These are phyloP conservation scores for Saccopteryx bilineata DNA, from an alignment of 2,113 vertebrate species.

Conservation along the genomic window DNA sequence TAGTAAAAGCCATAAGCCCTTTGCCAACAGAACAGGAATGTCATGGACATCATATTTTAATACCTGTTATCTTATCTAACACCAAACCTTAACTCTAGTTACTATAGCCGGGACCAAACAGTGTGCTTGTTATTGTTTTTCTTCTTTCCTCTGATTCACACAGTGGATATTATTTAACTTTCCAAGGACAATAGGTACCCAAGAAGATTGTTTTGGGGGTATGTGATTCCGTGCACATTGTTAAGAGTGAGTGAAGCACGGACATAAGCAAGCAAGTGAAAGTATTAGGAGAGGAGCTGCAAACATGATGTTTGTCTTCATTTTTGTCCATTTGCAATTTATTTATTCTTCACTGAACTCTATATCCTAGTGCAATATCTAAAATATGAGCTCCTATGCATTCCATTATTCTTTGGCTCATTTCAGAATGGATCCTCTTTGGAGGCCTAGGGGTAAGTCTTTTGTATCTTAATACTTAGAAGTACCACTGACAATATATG, in stretches of 20 bases:
- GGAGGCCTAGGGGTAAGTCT: not conserved
- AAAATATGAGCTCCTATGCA: not conserved
- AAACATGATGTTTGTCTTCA: not conserved
- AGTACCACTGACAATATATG: not conserved
- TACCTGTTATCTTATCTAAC: not conserved
- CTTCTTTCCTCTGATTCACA: not conserved
- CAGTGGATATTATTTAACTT: not conserved
- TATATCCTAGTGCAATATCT: not conserved
- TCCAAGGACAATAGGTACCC: not conserved
- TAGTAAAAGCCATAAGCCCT: not conserved
- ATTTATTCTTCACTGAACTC: not conserved
- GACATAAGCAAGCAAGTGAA: not conserved
- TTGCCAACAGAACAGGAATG: not conserved
- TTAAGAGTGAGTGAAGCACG: not conserved
- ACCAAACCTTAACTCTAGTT: not conserved
- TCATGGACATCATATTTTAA: not conserved
- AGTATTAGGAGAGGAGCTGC: not conserved
- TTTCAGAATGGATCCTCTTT: not conserved
- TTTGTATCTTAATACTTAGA: not conserved
- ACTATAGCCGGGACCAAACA: not conserved
- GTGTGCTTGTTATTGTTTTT: not conserved
- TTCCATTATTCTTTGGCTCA: not conserved
- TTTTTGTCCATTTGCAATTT: not conserved
- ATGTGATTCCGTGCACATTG: not conserved
- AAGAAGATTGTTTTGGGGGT: not conserved